Base-by-base conservation (phyloP, 2,888 invertebrate genomes). In the Tanytarsus gracilentus region DNA sequence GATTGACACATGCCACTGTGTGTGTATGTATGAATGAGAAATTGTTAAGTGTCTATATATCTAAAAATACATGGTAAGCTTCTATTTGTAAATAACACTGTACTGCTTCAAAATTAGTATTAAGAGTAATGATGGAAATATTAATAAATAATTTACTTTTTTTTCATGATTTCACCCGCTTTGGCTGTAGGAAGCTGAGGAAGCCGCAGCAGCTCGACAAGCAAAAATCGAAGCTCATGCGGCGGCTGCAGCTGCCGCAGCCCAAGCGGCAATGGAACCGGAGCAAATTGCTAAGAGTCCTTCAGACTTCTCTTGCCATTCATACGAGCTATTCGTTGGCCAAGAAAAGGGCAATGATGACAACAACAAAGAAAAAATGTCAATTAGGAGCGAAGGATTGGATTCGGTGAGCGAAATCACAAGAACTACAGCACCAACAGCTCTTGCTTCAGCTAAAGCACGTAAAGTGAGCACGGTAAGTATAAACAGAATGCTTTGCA, bases 391-490 rank as follows among this genome's bases (percentile, higher is more conserved):
- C 74, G 86, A 86, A 78, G 86, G 86, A 79, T 83, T 88, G 78
- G 88, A 87, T 81, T 90, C 91, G 77, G 84, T 90, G 81, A 88
- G 88, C 82, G 91, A 90, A 77, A 87, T 75, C 72, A 74, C 73
- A 73, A 74, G 75, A 74, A 73, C 73, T 73, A 72, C 72, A 69
- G 74, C 74, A 75, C 74, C 74, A 70, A 72, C 74, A 67, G 36
- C 61, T 62, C 60, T 60, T 60, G 75, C 73, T 71, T 68, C 66
- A 59, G 67, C 70, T 62, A 84, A 84, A 79, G 82, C 83, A 72
- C 85, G 92, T 79, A 93, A 92, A 86, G 91, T 92, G 82, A 88
- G 88, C 83, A 85, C 88, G 83, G 88, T 88, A 85, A 88, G 86
- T 86, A 78, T 72, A 68, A 66, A 71, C n/a, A 68, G 69, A 66